Percentiles rank a stretch among this genome's conserved stretches.
Conservation (phyloP, 2,888 invertebrate genomes). For the Cataglyphis albicans region DNA sequence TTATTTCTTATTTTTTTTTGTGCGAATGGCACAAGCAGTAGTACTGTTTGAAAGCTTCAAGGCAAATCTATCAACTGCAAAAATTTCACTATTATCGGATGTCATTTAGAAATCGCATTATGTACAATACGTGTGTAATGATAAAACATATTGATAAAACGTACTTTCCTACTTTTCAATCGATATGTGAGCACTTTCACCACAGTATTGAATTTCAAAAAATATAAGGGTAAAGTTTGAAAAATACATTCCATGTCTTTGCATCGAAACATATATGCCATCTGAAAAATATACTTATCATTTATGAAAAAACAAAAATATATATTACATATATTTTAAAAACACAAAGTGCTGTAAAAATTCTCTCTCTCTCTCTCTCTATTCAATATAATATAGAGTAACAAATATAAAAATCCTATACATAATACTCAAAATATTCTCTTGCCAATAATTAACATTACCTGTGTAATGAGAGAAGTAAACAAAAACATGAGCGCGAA, state of each 20-base stretch:
- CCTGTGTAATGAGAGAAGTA: conserved; percentile 1
- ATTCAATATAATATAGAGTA: not conserved
- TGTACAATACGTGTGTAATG: no score
- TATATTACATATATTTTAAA: not conserved
- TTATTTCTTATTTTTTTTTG: no score
- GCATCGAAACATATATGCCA: not conserved
- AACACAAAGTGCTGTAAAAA: not conserved
- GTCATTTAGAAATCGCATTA: no score
- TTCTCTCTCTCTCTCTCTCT: not conserved
- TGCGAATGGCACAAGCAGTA: no score
- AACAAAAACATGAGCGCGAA: not conserved
- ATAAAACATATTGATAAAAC: not conserved
- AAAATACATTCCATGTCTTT: not conserved
- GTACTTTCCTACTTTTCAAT: conserved; percentile 25
- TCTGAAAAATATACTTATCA: conserved; percentile 1
- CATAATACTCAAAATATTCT: not conserved
- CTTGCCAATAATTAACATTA: not conserved
- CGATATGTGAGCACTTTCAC: conserved; percentile 30
- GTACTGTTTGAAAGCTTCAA: no score
- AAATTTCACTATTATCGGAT: no score
- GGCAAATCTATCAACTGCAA: no score
- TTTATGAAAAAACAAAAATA: not conserved
- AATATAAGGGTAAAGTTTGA: not conserved
- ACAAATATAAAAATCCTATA: not conserved
- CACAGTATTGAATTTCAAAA: not conserved